Evolutionary conservation across 2,113 vertebrate genomes (phyloP).

Genomic region (Heterochromis multidens): DNA sequence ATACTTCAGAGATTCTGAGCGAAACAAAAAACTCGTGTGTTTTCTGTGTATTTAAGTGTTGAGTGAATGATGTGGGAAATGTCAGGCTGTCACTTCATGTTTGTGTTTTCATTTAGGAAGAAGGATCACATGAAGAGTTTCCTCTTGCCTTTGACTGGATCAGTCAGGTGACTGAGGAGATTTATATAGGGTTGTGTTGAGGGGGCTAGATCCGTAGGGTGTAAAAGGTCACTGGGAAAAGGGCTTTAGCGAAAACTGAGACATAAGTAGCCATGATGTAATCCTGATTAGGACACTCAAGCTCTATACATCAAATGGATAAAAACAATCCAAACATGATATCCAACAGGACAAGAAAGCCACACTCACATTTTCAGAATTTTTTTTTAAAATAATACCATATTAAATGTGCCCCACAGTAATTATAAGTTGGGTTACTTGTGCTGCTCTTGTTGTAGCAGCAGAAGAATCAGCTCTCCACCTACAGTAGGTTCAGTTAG

Average conservation of each 20-base stretch:
- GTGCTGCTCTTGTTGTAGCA: no score
- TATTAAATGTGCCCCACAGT: no score
- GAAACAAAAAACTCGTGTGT: not conserved
- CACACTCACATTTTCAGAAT: no score
- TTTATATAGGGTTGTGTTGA: not conserved
- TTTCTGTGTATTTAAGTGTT: not conserved
- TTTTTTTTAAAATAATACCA: no score
- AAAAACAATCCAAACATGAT: not conserved
- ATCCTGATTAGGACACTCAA: not conserved
- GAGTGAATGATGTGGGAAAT: constrained; percentile 31
- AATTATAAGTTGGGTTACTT: no score
- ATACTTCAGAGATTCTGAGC: not conserved
- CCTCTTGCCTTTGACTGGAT: not conserved
- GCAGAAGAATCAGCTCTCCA: no score
- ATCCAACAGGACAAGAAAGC: no score
- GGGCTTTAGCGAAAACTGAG: not conserved
- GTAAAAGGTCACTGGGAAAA: not conserved
- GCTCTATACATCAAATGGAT: not conserved
- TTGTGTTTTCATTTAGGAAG: constrained; percentile 32
- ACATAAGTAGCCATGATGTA: not conserved
- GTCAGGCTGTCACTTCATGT: constrained; percentile 12
- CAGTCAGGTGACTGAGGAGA: constrained; percentile 6
- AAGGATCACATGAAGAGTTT: not conserved
- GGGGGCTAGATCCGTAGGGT: not conserved
- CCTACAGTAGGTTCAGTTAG: no score